These are phyloP conservation scores for Scaptomyza graminum DNA, from an alignment of 1,140 invertebrate species.

Conservation along the genomic window DNA sequence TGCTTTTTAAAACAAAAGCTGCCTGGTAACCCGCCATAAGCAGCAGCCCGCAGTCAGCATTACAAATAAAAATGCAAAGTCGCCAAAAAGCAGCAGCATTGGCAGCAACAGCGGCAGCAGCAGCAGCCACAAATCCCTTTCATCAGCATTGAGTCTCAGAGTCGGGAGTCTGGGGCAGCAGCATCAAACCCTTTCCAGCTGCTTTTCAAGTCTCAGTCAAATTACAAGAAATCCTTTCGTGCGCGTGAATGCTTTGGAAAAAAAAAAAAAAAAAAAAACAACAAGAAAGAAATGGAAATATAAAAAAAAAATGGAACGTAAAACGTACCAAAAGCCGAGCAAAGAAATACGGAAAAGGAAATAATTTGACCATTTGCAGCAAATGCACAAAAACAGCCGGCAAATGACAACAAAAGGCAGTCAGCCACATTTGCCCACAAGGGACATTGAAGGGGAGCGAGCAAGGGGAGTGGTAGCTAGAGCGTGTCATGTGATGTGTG, in stretches of 20 bases:
- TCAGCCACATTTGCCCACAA: slow-evolving; percentile 39
- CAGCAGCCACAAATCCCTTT: slow-evolving; percentile 75
- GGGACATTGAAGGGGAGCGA: not conserved
- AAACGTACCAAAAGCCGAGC: slow-evolving; percentile 46
- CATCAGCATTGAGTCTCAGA: slow-evolving; percentile 47
- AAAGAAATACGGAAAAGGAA: slow-evolving; percentile 81
- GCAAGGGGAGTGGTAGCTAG: not conserved
- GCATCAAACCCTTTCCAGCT: slow-evolving; percentile 52
- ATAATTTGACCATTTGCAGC: slow-evolving; percentile 79
- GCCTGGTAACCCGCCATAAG: slow-evolving; percentile 60
- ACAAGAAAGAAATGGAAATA: slow-evolving; percentile 10
- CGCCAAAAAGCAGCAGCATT: slow-evolving; percentile 71
- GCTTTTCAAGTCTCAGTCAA: slow-evolving; percentile 74
- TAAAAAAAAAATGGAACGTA: slow-evolving; percentile 35
- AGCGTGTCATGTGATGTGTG: slow-evolving; percentile 68
- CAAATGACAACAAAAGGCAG: slow-evolving; percentile 56
- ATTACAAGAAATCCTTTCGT: slow-evolving; percentile 83
- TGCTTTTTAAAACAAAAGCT: slow-evolving; percentile 76
- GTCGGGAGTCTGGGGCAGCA: not conserved
- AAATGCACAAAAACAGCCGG: slow-evolving; percentile 45
- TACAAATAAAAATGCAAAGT: slow-evolving; percentile 80
- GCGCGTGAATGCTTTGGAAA: slow-evolving; percentile 77
- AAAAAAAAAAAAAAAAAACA: slow-evolving; percentile 27
- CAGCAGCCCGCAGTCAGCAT: slow-evolving; percentile 28
- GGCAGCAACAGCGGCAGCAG: slow-evolving; percentile 20